phyloP scores from a whole-genome alignment of 2,888 invertebrate species.

The Aporophyla nigra region DNA sequence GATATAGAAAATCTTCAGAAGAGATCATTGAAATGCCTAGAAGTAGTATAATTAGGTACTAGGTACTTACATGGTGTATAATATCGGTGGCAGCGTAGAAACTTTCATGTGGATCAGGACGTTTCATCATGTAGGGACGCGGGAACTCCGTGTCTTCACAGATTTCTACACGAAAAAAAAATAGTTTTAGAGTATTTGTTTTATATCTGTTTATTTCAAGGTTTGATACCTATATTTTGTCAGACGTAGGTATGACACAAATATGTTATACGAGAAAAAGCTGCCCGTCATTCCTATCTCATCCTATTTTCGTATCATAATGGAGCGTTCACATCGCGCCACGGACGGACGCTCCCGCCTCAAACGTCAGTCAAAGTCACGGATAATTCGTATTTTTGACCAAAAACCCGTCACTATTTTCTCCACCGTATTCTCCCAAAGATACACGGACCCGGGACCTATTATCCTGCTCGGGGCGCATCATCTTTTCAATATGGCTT shows the following conservation, averaged over 20 bases:
- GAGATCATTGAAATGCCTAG: background rate
- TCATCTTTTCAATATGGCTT: slow-evolving; percentile 88
- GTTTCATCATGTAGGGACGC: slow-evolving; percentile 88
- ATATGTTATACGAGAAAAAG: slow-evolving; percentile 20
- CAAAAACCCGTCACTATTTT: slow-evolving; percentile 74
- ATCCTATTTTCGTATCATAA: slow-evolving; percentile 46
- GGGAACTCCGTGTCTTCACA: slow-evolving; percentile 88
- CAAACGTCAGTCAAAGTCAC: slow-evolving; percentile 61
- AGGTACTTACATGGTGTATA: slow-evolving; percentile 91
- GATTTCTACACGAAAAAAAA: slow-evolving; percentile 80
- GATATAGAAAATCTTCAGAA: background rate
- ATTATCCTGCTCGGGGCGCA: slow-evolving; percentile 83
- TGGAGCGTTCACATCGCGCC: slow-evolving; percentile 32
- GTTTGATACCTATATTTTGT: slow-evolving; percentile 11
- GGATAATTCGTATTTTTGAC: slow-evolving; percentile 64
- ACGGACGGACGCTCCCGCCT: slow-evolving; percentile 39
- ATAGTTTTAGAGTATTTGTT: background rate
- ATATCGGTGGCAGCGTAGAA: slow-evolving; percentile 96
- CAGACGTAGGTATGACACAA: slow-evolving; percentile 24
- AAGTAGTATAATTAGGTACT: slow-evolving; percentile 31
- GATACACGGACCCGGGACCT: slow-evolving; percentile 70
- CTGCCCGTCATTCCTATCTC: slow-evolving; percentile 40
- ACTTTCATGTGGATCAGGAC: slow-evolving; percentile 89
- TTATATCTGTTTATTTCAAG: background rate
- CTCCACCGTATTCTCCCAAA: slow-evolving; percentile 68